Percentiles rank a stretch among this genome's conserved stretches.
These are phyloP conservation scores for Picathartes gymnocephalus DNA, from an alignment of 2,113 vertebrate genomes.

Conservation along the genomic window DNA sequence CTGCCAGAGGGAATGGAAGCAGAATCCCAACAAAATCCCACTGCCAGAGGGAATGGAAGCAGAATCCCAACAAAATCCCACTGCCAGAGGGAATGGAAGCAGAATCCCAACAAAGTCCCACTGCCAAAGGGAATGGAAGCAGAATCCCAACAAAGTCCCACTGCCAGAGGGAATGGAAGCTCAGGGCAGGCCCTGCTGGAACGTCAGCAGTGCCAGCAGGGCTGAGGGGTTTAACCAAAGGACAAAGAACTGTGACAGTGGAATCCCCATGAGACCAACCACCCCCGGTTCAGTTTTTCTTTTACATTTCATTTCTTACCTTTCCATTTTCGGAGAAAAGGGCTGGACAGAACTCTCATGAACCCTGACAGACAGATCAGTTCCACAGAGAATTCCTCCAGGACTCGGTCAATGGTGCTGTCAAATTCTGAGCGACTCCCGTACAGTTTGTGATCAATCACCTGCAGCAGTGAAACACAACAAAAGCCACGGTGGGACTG, in stretches of 20 bases:
- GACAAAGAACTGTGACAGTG: not conserved
- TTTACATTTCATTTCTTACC: constrained; percentile 51
- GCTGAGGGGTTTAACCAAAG: not conserved
- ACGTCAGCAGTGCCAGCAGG: not conserved
- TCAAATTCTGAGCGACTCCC: constrained; percentile 87
- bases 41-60: not conserved
- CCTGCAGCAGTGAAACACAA: constrained; percentile 55
- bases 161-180: not conserved
- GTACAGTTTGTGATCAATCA: constrained; percentile 85
- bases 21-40: not conserved
- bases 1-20: not conserved
- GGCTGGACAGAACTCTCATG: constrained; percentile 81
- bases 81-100: not conserved
- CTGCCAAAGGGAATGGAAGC: not conserved
- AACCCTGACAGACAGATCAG: constrained; percentile 87
- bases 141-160: not conserved
- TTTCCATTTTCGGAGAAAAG: constrained; percentile 86
- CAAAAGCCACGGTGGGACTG: not conserved
- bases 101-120: too few species aligned
- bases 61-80: too few species aligned
- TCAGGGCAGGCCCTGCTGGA: not conserved
- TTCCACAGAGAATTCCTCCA: constrained; percentile 84
- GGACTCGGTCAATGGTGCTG: constrained; percentile 78
- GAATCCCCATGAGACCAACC: not conserved
- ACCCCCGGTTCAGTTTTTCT: not conserved